Conservation (phyloP, 2,113 vertebrate genomes). For the Sprattus sprattus region DNA sequence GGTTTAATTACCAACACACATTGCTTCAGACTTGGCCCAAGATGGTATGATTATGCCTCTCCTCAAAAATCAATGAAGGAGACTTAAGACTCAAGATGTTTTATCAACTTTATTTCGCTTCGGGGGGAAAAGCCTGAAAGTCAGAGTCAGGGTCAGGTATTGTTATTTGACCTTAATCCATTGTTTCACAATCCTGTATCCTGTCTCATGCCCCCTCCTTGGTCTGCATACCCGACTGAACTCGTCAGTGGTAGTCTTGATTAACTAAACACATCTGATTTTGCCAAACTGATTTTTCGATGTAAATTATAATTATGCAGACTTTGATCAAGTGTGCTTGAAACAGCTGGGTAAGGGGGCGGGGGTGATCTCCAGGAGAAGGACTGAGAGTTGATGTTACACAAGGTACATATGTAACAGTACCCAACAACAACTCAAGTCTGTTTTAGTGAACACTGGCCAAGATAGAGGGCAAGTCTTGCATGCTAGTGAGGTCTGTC, state of each 20-base stretch:
- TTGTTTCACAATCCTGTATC: neutral
- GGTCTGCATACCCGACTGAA: neutral
- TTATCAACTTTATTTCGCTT: neutral
- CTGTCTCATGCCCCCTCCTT: neutral
- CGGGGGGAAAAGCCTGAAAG: neutral
- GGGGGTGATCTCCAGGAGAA: neutral
- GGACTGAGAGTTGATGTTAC: neutral
- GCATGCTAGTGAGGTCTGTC: neutral
- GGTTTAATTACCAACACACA: slow-evolving; percentile 53
- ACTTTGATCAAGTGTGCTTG: neutral
- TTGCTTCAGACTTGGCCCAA: slow-evolving; percentile 12
- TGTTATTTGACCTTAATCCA: neutral
- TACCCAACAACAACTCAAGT: neutral
- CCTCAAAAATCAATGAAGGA: slow-evolving; percentile 17
- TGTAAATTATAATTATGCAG: neutral
- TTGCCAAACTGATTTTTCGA: neutral
- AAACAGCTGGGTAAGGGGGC: neutral
- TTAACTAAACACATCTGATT: neutral
- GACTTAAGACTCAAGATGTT: neutral
- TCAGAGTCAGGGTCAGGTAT: neutral
- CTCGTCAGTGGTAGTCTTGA: neutral
- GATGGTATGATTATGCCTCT: neutral
- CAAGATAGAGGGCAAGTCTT: neutral
- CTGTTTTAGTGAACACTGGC: neutral
- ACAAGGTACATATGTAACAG: neutral